phyloP scores from a whole-genome alignment of 2,113 vertebrate species.

The Rhagologus leucostigma region DNA sequence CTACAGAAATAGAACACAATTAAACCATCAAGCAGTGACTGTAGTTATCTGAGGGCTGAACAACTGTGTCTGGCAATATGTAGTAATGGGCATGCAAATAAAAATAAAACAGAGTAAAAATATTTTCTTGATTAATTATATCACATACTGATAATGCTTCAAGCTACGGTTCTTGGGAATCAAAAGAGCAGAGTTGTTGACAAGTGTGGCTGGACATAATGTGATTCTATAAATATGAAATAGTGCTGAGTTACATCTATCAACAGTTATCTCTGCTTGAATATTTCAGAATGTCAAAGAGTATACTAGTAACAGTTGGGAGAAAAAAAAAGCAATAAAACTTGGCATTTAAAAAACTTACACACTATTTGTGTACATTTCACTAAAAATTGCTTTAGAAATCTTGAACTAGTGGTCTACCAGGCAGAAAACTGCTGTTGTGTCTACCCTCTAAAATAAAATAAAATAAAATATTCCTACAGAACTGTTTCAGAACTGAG shows the following conservation, averaged over 20 bases:
- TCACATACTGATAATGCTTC: slow-evolving; percentile 41
- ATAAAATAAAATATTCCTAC: neutral
- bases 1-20: neutral
- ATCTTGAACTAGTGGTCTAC: neutral
- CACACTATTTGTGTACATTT: neutral
- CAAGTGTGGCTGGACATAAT: slow-evolving; percentile 56
- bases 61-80: neutral
- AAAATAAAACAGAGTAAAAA: slow-evolving; percentile 14
- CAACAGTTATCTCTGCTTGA: slow-evolving; percentile 43
- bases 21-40: neutral
- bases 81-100: slow-evolving; percentile 12
- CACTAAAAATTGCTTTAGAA: neutral
- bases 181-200: slow-evolving; percentile 62
- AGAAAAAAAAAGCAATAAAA: neutral
- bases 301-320: neutral
- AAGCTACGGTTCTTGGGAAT: slow-evolving; percentile 48
- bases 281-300: slow-evolving; percentile 53
- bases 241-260: slow-evolving; percentile 48
- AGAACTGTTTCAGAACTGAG: neutral
- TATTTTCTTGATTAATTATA: slow-evolving; percentile 66
- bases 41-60: neutral
- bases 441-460: neutral
- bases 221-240: slow-evolving; percentile 64
- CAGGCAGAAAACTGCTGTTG: neutral
- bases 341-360: neutral